A percentile compares a stretch with the other conserved stretches of the same genome.
Conservation (phyloP, 2,888 invertebrate species). For the Hemistola chrysoprasaria region DNA sequence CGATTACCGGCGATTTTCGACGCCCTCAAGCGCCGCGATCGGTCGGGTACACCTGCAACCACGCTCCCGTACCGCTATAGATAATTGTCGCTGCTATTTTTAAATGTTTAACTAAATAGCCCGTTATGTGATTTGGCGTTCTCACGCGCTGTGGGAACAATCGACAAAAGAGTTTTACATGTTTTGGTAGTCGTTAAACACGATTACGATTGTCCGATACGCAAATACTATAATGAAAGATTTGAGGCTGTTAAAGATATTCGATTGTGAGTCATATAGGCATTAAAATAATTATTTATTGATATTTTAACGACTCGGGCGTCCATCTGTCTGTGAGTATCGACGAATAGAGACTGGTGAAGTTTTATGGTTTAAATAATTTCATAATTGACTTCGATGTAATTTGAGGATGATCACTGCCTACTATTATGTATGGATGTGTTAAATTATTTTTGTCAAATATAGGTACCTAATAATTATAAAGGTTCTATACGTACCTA, state of each 20-base stretch:
- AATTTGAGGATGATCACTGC: too few species aligned
- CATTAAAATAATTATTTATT: slow-evolving; percentile 27
- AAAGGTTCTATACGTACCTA: too few species aligned
- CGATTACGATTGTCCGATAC: slow-evolving; percentile 60
- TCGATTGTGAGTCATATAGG: slow-evolving; percentile 29
- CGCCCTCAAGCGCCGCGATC: slow-evolving; percentile 44
- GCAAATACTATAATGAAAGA: slow-evolving; percentile 50
- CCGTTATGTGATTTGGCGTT: slow-evolving; percentile 64
- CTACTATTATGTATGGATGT: too few species aligned
- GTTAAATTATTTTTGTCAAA: too few species aligned
- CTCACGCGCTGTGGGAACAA: slow-evolving; percentile 77
- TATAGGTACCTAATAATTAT: too few species aligned
- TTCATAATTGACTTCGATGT: not conserved
- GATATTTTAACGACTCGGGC: slow-evolving; percentile 22
- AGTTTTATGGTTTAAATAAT: slow-evolving; percentile 13
- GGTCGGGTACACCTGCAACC: slow-evolving; percentile 63
- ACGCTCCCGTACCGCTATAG: slow-evolving; percentile 53
- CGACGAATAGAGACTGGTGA: slow-evolving; percentile 2
- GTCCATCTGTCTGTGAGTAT: slow-evolving; percentile 26
- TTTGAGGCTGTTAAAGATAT: slow-evolving; percentile 35
- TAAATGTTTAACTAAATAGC: slow-evolving; percentile 66
- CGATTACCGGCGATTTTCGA: slow-evolving; percentile 68
- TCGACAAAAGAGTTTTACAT: slow-evolving; percentile 53
- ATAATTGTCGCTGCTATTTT: slow-evolving; percentile 67
- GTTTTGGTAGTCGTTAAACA: slow-evolving; percentile 54